Evolutionary conservation across 2,797 vertebrate genomes (phyloP).

Genomic region (Serranus cabrilla): DNA sequence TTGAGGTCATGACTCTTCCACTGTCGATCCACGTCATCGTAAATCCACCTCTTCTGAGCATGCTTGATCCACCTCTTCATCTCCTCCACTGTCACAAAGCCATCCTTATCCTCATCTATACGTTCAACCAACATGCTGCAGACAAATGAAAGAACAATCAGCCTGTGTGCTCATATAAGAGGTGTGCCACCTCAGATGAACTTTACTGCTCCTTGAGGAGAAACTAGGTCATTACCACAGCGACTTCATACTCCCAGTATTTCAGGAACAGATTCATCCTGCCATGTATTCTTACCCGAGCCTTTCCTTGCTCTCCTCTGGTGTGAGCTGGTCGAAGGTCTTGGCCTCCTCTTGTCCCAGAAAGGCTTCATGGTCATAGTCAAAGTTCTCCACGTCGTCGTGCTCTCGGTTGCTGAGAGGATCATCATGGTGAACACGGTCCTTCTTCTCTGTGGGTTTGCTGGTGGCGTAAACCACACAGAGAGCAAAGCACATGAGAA

Average conservation of each 20-base stretch:
- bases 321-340: conserved; percentile 96
- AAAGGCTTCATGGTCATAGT: conserved; percentile 99
- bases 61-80: conserved; percentile 97
- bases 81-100: conserved; percentile 93
- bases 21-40: conserved; percentile 97
- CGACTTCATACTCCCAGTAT: not conserved
- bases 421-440: conserved; percentile 92
- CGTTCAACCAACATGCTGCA: conserved; percentile 94
- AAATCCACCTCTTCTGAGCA: conserved; percentile 98
- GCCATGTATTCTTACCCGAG: conserved; percentile 87
- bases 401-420: conserved; percentile 93
- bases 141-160: conserved; percentile 41
- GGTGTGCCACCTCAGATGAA: conserved; percentile 1
- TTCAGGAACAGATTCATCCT: not conserved
- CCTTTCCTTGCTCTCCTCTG: conserved; percentile 98
- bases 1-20: conserved; percentile 98
- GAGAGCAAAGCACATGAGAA: conserved; percentile 90
- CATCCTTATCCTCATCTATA: conserved; percentile 95
- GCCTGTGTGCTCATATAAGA: not conserved
- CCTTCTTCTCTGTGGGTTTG: conserved; percentile 97
- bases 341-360: conserved; percentile 97
- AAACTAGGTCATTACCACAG: conserved; percentile 19
- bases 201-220: conserved; percentile 7
- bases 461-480: conserved; percentile 89
- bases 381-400: conserved; percentile 92